Percentiles rank a stretch among this genome's conserved stretches.
Evolutionary conservation across 2,888 invertebrate genomes (phyloP).

Genomic region (Cryptops parisi): DNA sequence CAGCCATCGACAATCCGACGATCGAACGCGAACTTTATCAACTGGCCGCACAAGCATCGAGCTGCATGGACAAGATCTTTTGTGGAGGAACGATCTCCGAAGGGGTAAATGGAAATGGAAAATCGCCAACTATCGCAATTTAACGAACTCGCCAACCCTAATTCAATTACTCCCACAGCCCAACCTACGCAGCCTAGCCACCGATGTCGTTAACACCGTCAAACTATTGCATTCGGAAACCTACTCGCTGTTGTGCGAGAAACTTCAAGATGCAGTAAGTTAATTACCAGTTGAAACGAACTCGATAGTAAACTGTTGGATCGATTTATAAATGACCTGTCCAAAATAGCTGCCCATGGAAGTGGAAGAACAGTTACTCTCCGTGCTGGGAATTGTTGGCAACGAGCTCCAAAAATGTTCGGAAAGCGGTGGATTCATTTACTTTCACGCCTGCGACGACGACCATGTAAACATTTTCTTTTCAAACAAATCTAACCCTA

Average conservation of each 20-base stretch:
- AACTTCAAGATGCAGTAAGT: constrained; percentile 45
- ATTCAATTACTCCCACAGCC: constrained; percentile 34
- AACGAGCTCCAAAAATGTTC: constrained; percentile 55
- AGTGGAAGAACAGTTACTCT: constrained; percentile 50
- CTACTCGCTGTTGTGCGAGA: constrained; percentile 51
- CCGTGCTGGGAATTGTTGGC: constrained; percentile 52
- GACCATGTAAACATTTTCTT: constrained; percentile 26
- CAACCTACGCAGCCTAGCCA: constrained; percentile 55
- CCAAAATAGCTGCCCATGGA: too few relatives aligned
- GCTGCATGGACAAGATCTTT: constrained; percentile 55
- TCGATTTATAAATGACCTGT: too few relatives aligned
- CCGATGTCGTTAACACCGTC: constrained; percentile 52
- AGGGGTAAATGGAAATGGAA: constrained; percentile 37
- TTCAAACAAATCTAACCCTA: too few relatives aligned
- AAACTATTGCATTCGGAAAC: constrained; percentile 56
- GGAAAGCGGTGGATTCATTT: constrained; percentile 45
- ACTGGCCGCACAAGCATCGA: constrained; percentile 54
- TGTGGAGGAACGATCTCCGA: constrained; percentile 67
- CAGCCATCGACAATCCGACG: constrained; percentile 50
- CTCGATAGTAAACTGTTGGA: too few relatives aligned
- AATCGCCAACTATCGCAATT: neutral
- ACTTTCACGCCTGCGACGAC: constrained; percentile 37
- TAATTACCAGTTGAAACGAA: neutral
- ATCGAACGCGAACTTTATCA: constrained; percentile 59
- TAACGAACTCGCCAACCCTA: neutral